phyloP scores from a whole-genome alignment of 2,797 vertebrate genomes.

The Gouania willdenowi region DNA sequence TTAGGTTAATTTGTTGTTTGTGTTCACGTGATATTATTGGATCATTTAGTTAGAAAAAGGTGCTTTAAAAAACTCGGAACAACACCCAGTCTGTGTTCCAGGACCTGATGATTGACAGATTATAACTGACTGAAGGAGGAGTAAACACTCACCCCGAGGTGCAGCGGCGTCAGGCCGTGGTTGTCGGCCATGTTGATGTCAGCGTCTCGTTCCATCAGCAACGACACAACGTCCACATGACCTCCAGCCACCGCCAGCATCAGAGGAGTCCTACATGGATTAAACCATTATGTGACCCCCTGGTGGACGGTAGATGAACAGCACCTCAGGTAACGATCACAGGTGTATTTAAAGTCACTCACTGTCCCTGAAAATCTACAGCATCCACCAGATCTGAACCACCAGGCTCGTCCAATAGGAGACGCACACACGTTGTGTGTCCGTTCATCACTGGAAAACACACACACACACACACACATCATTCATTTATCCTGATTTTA shows the following conservation, averaged over 20 bases:
- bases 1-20: too few relatives aligned
- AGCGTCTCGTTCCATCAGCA: constrained; percentile 93
- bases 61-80: too few relatives aligned
- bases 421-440: constrained; percentile 88
- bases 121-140: too few relatives aligned
- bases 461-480: too few relatives aligned
- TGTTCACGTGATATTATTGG: too few relatives aligned
- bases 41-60: too few relatives aligned
- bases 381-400: constrained; percentile 80
- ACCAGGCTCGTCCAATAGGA: constrained; percentile 89
- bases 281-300: neutral
- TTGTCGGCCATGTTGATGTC: constrained; percentile 82
- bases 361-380: constrained; percentile 94
- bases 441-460: constrained; percentile 90
- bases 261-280: constrained; percentile 84
- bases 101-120: too few relatives aligned
- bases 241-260: constrained; percentile 95
- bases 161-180: constrained; percentile 89
- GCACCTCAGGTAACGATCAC: neutral
- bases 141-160: constrained; percentile 81
- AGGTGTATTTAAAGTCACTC: constrained; percentile 70
- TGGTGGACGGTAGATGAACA: accelerated
- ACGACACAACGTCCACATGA: constrained; percentile 88
- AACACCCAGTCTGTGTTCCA: too few relatives aligned
- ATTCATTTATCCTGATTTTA: too few relatives aligned